phyloP scores from a whole-genome alignment of 2,797 vertebrate species.

The Taenioides sp. region DNA sequence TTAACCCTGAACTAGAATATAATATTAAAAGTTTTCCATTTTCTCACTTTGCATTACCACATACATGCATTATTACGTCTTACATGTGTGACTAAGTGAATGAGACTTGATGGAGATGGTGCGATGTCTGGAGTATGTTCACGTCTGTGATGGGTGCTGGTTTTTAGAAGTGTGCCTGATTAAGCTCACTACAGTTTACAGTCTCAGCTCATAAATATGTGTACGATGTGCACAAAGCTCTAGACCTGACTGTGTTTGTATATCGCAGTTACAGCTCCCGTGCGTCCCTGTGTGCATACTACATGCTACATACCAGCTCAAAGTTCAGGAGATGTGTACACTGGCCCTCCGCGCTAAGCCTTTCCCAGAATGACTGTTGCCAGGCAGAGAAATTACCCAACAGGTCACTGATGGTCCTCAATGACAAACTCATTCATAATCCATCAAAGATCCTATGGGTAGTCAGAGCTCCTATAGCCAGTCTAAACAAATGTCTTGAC shows the following conservation, averaged over 20 bases:
- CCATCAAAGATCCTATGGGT: constrained; percentile 14
- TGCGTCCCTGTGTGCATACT: constrained; percentile 41
- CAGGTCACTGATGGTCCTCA: constrained; percentile 32
- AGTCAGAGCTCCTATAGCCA: neutral
- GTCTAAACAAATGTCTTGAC: constrained; percentile 3
- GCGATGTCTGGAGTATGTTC: constrained; percentile 37
- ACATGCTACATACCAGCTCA: constrained; percentile 60
- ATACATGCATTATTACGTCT: neutral
- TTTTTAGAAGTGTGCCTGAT: constrained; percentile 29
- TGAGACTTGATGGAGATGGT: constrained; percentile 15
- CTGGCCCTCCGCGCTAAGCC: constrained; percentile 58
- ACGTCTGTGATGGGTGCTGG: constrained; percentile 25
- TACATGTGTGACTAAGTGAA: constrained; percentile 13
- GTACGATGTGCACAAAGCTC: constrained; percentile 32
- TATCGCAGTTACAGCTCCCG: constrained; percentile 42
- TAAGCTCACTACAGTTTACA: constrained; percentile 9
- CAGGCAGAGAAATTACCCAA: constrained; percentile 65
- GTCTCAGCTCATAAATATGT: constrained; percentile 23
- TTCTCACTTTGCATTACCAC: neutral
- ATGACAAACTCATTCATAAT: constrained; percentile 33
- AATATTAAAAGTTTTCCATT: neutral
- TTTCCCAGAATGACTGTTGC: constrained; percentile 70
- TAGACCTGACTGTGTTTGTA: constrained; percentile 51
- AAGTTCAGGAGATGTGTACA: constrained; percentile 62
- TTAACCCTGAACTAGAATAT: neutral